These are phyloP conservation scores for Erethizon dorsatum DNA, from an alignment of 2,797 vertebrate species.

Conservation along the genomic window DNA sequence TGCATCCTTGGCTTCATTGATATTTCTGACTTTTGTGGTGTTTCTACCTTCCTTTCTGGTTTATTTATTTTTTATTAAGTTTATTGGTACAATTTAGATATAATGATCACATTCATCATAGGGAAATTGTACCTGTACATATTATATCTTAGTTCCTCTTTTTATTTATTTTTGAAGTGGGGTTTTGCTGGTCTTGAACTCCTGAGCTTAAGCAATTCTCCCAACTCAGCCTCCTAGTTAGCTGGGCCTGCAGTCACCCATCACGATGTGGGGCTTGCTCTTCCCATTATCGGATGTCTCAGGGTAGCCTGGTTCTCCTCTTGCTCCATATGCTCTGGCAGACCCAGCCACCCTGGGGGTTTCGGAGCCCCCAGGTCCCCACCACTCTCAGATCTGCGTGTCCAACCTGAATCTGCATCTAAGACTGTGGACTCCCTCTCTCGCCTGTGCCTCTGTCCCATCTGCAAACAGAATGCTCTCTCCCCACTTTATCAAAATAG, in stretches of 20 bases:
- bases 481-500: background rate
- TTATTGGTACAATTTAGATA: background rate
- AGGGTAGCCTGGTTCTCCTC: rapidly evolving
- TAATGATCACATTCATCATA: background rate
- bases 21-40: too few relatives aligned
- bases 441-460: background rate
- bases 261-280: background rate
- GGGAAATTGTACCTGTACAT: background rate
- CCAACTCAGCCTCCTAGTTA: background rate
- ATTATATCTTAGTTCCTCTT: background rate
- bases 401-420: background rate
- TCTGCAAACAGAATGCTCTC: background rate
- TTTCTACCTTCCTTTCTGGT: background rate
- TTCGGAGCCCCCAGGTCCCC: background rate
- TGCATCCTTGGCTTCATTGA: background rate
- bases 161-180: background rate
- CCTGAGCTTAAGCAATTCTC: background rate
- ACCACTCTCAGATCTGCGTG: background rate
- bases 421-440: background rate
- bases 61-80: background rate
- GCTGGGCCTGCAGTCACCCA: background rate
- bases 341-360: background rate
- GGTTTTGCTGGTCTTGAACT: too few relatives aligned
- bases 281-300: background rate
- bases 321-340: rapidly evolving